These are phyloP conservation scores for Caenorhabditis angaria DNA, from an alignment of 2,888 invertebrate genomes.

Conservation along the genomic window DNA sequence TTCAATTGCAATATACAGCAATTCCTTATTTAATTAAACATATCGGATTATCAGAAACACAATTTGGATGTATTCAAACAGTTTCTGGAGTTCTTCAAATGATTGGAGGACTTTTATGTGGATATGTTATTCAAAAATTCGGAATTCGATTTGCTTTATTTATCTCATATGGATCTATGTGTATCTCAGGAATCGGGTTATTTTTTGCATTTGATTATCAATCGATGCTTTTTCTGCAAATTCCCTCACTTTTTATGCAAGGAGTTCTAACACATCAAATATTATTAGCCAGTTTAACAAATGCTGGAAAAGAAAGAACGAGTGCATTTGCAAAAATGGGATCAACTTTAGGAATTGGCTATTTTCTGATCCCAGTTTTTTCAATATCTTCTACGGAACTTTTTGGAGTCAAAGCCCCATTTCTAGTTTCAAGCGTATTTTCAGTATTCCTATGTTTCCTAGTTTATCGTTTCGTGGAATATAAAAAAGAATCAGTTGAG, in stretches of 20 bases:
- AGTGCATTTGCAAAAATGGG: slow-evolving; percentile 64
- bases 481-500: slow-evolving; percentile 37
- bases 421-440: slow-evolving; percentile 39
- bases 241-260: slow-evolving; percentile 62
- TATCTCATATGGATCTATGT: slow-evolving; percentile 48
- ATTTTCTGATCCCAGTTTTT: slow-evolving; percentile 19
- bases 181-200: slow-evolving; percentile 46
- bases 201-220: slow-evolving; percentile 51
- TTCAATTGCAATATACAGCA: slow-evolving; percentile 57
- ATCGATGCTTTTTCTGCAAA: slow-evolving; percentile 47
- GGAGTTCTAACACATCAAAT: slow-evolving; percentile 65
- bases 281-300: slow-evolving; percentile 54
- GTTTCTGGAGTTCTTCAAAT: slow-evolving; percentile 61
- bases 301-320: slow-evolving; percentile 62
- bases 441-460: slow-evolving; percentile 42
- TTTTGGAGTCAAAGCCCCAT: slow-evolving; percentile 27
- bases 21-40: slow-evolving; percentile 55
- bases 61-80: slow-evolving; percentile 58
- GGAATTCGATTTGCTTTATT: slow-evolving; percentile 52
- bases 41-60: slow-evolving; percentile 49
- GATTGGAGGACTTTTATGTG: slow-evolving; percentile 61
- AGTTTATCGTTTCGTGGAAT: slow-evolving; percentile 36
- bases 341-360: slow-evolving; percentile 58
- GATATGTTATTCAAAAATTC: slow-evolving; percentile 54
- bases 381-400: slow-evolving; percentile 14